Evolutionary conservation across 2,888 invertebrate species (phyloP), one percentile per base, ranked within the genome.

Genomic region (Leucoptera coffeella): DNA sequence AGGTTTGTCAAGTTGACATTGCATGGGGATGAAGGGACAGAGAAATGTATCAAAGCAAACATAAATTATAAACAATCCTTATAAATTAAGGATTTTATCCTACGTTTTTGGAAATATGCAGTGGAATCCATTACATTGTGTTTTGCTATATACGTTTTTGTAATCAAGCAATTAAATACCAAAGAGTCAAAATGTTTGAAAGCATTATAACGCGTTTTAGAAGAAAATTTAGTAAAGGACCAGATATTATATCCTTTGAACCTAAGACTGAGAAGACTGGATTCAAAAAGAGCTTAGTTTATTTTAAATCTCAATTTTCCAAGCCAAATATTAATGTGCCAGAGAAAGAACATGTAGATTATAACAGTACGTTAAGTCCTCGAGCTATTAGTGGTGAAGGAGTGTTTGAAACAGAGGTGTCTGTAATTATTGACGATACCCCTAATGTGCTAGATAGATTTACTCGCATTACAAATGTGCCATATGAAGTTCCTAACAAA

Each of bases 111-210:
- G n/a, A n/a, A n/a, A n/a, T n/a, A n/a, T n/a, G n/a, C n/a, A n/a
- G n/a, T n/a, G n/a, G n/a, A n/a, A n/a, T n/a, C n/a, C n/a, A n/a
- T n/a, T n/a, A n/a, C n/a, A n/a, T n/a, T n/a, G n/a, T n/a, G n/a
- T n/a, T n/a, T n/a, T n/a, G n/a, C n/a, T n/a, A n/a, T n/a, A n/a
- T n/a, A n/a, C n/a, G n/a, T n/a, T n/a, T n/a, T n/a, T n/a, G n/a
- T n/a, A n/a, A n/a, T n/a, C n/a, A n/a, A n/a, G n/a, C n/a, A n/a
- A n/a, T n/a, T n/a, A n/a, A n/a, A n/a, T n/a, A n/a, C n/a, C n/a
- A n/a, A n/a, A n/a, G n/a, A n/a, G n/a, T 44, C 51, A 64, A 54
- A 49, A 67, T 69, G 69, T 65, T 69, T 35, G 60, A 62, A 40
- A 57, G 50, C 42, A 42, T 67, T 42, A 43, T 67, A 38, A 53